Percentiles rank a stretch among this genome's conserved stretches.
Evolutionary conservation across 2,888 invertebrate genomes (phyloP).

Genomic region (Gari tellinella): DNA sequence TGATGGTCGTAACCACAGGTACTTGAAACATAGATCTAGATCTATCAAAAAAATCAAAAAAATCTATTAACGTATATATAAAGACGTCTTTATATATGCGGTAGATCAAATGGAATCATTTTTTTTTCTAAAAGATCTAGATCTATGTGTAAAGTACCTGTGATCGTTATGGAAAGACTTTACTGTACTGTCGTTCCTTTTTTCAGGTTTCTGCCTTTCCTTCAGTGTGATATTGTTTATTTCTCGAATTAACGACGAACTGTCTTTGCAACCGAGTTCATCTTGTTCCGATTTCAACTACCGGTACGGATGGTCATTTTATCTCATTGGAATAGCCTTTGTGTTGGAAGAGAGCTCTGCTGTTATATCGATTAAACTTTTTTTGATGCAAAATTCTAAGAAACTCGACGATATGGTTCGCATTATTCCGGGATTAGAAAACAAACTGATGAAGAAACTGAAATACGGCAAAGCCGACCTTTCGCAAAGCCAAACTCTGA

Average conservation of each 20-base stretch:
- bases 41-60: no score
- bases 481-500: conserved; percentile 46
- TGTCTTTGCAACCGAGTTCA: conserved; percentile 60
- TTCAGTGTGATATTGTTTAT: conserved; percentile 77
- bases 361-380: conserved; percentile 75
- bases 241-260: conserved; percentile 75
- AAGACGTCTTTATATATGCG: no score
- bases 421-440: conserved; percentile 60
- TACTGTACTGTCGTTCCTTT: no score
- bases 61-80: no score
- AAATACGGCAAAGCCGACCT: conserved; percentile 16
- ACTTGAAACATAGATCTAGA: no score
- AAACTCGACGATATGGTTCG: conserved; percentile 57
- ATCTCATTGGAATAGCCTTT: conserved; percentile 74
- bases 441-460: conserved; percentile 38
- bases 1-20: no score
- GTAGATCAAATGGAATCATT: no score
- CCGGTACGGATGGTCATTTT: conserved; percentile 77
- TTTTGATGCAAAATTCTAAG: conserved; percentile 58
- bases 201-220: conserved; percentile 72
- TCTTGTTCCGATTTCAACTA: conserved; percentile 65
- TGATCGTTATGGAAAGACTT: no score
- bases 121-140: no score
- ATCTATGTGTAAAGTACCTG: no score
- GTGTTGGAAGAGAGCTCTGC: conserved; percentile 73